Evolutionary conservation across 2,888 invertebrate species (phyloP), one percentile per base, ranked within the genome.

Genomic region (Drosophila pullipes): DNA sequence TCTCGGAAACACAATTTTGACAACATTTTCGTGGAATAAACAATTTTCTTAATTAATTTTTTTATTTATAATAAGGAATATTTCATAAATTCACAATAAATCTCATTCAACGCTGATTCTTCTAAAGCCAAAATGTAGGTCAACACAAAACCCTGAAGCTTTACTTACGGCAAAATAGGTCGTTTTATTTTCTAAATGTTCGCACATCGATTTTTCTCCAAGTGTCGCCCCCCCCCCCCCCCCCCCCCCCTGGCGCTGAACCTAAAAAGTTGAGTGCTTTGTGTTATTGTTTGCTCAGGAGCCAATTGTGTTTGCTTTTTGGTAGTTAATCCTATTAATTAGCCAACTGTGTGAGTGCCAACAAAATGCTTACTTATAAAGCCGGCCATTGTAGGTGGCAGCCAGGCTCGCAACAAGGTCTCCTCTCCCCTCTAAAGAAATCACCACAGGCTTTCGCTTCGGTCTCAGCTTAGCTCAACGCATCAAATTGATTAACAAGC

Each of bases 261-360:
- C 25, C 55, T 49, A 52, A 74, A 78, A 75, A 78, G 72, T 70
- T 83, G 78, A 82, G 84, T 84, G 79, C 85, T 85, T 81, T 84
- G 78, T 88, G 88, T 85, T 87, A 86, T 87, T 87, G 85, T 86
- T 86, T 86, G 76, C 81, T 74, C 69, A 70, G 70, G 69, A 80
- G 81, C 85, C 87, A 86, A 86, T 87, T 89, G 78, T 89, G 89
- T 83, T 89, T 88, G 82, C 85, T 78, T 88, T 89, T 83, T 83
- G 82, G 87, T 83, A 83, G 85, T 82, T 89, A 88, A 89, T 89
- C 89, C 85, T 82, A 87, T 87, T 87, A 87, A 87, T 87, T 87
- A 85, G 84, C 84, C 82, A 76, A 76, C 79, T 78, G 76, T 76
- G 76, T 69, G 78, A 68, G 76, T 70, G 78, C 69, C 75, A 78